Evolutionary conservation across 2,888 invertebrate genomes (phyloP).

Genomic region (Polyploca ridens): DNA sequence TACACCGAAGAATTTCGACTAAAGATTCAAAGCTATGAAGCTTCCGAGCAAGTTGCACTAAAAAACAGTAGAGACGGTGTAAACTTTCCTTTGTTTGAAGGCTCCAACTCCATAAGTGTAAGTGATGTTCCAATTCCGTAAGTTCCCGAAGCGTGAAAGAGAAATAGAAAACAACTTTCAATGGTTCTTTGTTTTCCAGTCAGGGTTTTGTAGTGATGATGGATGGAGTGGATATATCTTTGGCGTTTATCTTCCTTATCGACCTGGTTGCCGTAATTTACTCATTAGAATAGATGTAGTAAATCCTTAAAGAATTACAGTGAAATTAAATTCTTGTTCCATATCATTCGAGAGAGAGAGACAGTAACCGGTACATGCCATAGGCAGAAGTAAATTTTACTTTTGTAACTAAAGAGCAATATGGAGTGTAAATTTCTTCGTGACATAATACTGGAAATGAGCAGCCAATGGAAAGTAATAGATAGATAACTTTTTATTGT

Average conservation of each 20-base stretch:
- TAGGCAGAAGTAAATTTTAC: no score
- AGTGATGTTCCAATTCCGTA: conserved; percentile 11
- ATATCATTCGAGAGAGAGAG: no score
- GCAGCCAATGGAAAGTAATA: no score
- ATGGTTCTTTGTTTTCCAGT: conserved; percentile 9
- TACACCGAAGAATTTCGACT: background rate
- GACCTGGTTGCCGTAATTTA: background rate
- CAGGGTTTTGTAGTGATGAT: background rate
- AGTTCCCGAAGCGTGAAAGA: conserved; percentile 10
- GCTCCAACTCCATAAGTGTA: conserved; percentile 7
- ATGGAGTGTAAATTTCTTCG: no score
- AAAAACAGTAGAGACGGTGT: conserved; percentile 4
- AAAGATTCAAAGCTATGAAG: background rate
- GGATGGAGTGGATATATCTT: background rate
- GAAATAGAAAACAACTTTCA: conserved; percentile 13
- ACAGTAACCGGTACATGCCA: background rate
- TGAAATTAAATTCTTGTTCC: no score
- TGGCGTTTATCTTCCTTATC: background rate
- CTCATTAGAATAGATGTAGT: background rate
- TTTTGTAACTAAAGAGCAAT: no score
- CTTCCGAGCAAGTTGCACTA: background rate
- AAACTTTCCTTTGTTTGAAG: conserved; percentile 7
- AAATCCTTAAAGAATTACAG: no score
- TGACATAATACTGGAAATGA: no score
- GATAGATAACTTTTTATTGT: no score